Base-by-base conservation (phyloP, 2,113 vertebrate genomes). In the Cyrtonyx montezumae region DNA sequence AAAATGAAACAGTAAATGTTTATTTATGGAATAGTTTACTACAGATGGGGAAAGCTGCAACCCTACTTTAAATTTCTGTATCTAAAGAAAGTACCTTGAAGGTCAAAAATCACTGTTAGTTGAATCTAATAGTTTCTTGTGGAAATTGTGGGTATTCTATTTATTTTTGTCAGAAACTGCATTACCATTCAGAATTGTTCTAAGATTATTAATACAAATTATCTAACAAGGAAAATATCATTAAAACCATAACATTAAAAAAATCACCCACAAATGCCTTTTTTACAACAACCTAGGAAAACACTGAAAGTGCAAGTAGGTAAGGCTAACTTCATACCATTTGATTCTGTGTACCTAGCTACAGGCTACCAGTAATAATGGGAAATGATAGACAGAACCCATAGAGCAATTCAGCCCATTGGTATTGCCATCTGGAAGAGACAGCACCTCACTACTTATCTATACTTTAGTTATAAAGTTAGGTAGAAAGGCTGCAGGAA, bases 21-120 rank as follows among this genome's bases (percentile, higher is more conserved):
- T 97, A 94, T 96, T 96, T 96, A 92, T 86, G 79, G 79, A 95
- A 93, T 79, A 95, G 84, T 94, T 97, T 97, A 96, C 96, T 96
- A 91, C 88, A 65, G 46, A 69, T 68, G 81, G 87, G 89, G 95
- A 95, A 86, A 86, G 49, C 83, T 84, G 66, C 46, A 89, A 88
- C 49, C 21, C 71, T 73, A 19, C 48, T 93, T 92, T 95, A 84
- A 94, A 95, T 94, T 95, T 96, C 71, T 91, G 75, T 73, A 93
- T 70, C 68, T n/a, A 75, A 34, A 68, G 59, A 88, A 93, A 95
- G 84, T 87, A 96, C 89, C 77, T 88, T 91, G 74, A 91, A 91
- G 76, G 71, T 86, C 86, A 96, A 94, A 97, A 96, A 95, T 85
- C 87, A 75, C 73, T 93, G 51, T 66, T 89, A 59, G 40, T 40